A percentile compares a stretch with the other conserved stretches of the same genome.
Evolutionary conservation across 35 echinoderm and acorn worm genomes (phyloP).

Genomic region (Eucidaris tribuloides): DNA sequence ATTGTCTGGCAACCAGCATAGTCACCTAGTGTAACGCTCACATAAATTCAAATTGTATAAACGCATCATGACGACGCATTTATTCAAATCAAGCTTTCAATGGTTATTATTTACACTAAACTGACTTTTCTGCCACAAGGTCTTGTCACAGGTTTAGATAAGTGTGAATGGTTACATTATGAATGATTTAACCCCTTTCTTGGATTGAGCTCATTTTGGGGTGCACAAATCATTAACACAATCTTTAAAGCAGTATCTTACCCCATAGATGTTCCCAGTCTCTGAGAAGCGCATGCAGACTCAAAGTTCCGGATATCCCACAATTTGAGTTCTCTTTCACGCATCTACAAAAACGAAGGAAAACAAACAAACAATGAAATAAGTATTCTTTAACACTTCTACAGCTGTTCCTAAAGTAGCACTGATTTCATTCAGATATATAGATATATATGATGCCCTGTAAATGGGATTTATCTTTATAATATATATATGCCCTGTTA

Average conservation of each 20-base stretch:
- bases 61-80: not conserved
- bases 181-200: not conserved
- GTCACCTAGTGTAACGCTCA: too few species aligned
- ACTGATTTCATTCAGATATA: too few species aligned
- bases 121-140: not conserved
- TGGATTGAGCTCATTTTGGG: too few species aligned
- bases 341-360: constrained; percentile 27
- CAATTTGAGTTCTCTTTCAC: constrained; percentile 17
- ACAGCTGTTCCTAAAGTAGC: too few species aligned
- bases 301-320: constrained; percentile 56
- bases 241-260: not conserved
- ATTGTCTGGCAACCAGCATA: too few species aligned
- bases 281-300: not conserved
- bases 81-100: not conserved
- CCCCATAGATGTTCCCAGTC: constrained; percentile 42
- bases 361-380: not conserved
- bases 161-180: not conserved
- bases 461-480: not conserved
- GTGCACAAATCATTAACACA: not conserved
- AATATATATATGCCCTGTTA: not conserved
- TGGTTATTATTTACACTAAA: not conserved
- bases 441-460: not conserved
- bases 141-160: not conserved
- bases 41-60: too few species aligned
- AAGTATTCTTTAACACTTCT: not conserved